Conservation (phyloP, 1,140 invertebrate genomes). For the Doryteuthis pealeii region DNA sequence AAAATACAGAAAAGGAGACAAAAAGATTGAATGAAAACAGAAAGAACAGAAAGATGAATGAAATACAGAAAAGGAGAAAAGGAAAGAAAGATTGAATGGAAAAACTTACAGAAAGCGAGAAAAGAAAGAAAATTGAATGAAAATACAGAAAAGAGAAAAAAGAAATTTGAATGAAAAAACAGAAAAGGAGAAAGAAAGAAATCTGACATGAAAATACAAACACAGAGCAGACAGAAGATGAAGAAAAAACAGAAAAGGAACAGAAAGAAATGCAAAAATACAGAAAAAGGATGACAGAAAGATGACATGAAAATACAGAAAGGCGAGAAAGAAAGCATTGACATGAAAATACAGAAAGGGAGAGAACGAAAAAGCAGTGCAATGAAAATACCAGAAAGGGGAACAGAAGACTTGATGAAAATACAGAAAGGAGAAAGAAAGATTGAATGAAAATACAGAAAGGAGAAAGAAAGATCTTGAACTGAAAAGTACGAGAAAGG, state of each 20-base stretch:
- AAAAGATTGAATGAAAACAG: not conserved
- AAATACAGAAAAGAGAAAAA: slow-evolving; percentile 6
- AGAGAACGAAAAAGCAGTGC: not conserved
- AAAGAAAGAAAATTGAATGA: not conserved
- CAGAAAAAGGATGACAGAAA: not conserved
- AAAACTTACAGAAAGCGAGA: not conserved
- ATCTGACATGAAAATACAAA: not conserved
- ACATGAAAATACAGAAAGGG: not conserved
- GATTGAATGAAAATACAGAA: not conserved
- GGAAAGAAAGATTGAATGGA: slow-evolving; percentile 12
- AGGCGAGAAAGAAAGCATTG: not conserved
- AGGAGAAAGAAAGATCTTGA: not conserved
- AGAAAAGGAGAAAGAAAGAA: slow-evolving; percentile 10
- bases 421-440: not conserved
- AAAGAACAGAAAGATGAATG: not conserved
- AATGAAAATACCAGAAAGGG: not conserved
- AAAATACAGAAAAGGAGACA: not conserved
- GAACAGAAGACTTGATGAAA: not conserved
- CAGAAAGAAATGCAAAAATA: not conserved
- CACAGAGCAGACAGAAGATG: slow-evolving; percentile 12
- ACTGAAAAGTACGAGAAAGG: no score
- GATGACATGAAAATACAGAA: slow-evolving; percentile 9
- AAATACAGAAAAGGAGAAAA: not conserved
- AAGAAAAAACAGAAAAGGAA: slow-evolving; percentile 10
- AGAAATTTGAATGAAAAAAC: not conserved